Conservation (phyloP, 2,797 vertebrate species). For the Gadopsis marmoratus region DNA sequence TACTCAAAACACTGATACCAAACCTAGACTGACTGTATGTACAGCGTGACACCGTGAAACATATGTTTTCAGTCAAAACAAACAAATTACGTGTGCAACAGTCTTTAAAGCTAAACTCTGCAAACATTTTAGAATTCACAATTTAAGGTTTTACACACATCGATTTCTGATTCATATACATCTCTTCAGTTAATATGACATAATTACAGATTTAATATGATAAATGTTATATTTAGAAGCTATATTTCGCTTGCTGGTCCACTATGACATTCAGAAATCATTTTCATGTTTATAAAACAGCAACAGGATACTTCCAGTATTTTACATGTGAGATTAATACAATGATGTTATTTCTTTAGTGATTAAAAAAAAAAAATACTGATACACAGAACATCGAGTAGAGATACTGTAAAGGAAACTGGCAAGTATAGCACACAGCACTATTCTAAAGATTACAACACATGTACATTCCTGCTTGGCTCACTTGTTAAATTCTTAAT, state of each 20-base stretch:
- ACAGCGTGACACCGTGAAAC: neutral
- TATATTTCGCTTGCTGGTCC: conserved; percentile 18
- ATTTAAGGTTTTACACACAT: conserved; percentile 23
- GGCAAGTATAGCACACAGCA: conserved; percentile 52
- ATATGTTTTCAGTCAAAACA: conserved; percentile 7
- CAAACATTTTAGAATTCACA: conserved; percentile 5
- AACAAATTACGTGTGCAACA: neutral
- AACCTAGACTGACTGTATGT: neutral
- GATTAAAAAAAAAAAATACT: conserved; percentile 51
- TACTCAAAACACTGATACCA: neutral
- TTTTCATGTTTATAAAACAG: conserved; percentile 31
- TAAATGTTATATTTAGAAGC: conserved; percentile 25
- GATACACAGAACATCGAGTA: conserved; percentile 50
- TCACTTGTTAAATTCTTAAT: conserved; percentile 26
- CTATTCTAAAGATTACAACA: conserved; percentile 45
- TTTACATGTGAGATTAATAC: conserved; percentile 56
- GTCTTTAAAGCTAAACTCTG: conserved; percentile 13
- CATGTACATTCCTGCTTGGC: conserved; percentile 61
- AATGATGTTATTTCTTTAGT: conserved; percentile 62
- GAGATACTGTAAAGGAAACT: conserved; percentile 67
- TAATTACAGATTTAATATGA: conserved; percentile 39
- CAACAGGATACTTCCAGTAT: conserved; percentile 45
- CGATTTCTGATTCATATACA: conserved; percentile 18
- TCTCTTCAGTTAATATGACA: conserved; percentile 29
- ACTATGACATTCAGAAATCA: neutral